Conservation (phyloP, 2,888 invertebrate species). For the Scaptomyza parva region DNA sequence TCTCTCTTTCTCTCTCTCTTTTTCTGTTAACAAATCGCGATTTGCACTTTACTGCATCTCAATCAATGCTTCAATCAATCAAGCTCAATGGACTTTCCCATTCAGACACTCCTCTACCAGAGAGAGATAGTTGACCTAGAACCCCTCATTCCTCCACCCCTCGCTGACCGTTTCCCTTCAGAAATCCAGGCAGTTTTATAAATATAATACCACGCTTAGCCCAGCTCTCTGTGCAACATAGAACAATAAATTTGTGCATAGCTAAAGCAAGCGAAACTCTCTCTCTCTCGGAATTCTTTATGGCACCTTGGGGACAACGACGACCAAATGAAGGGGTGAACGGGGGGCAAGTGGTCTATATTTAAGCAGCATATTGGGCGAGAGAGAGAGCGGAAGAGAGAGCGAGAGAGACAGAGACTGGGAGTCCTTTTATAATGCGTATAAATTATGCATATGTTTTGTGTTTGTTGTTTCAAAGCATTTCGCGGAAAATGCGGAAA, state of each 20-base stretch:
- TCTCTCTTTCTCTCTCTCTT: too few species aligned
- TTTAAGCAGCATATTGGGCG: conserved; percentile 47
- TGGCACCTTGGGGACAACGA: conserved; percentile 64
- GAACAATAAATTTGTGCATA: conserved; percentile 69
- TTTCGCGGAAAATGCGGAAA: conserved; percentile 55
- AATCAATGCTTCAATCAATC: conserved; percentile 48
- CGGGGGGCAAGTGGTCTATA: conserved; percentile 18
- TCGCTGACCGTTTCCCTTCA: not conserved
- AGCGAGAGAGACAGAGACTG: not conserved
- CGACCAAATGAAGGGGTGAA: conserved; percentile 5
- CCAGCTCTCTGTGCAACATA: conserved; percentile 45
- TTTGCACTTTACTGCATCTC: conserved; percentile 47
- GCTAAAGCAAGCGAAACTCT: conserved; percentile 38
- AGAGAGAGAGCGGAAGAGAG: not conserved
- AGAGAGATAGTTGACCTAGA: conserved; percentile 1
- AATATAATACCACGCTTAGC: too few species aligned
- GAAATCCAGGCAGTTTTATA: conserved; percentile 27
- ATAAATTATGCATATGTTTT: conserved; percentile 65
- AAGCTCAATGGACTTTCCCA: conserved; percentile 8
- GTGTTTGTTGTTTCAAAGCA: conserved; percentile 59
- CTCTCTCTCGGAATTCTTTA: conserved; percentile 69
- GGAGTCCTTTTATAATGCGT: conserved; percentile 48
- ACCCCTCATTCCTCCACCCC: not conserved
- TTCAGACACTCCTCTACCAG: conserved; percentile 33
- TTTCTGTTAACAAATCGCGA: conserved; percentile 6